A percentile compares a stretch with the other conserved stretches of the same genome.
These are phyloP conservation scores for Chrysotoxum bicinctum DNA, from an alignment of 2,888 invertebrate genomes.

Conservation along the genomic window DNA sequence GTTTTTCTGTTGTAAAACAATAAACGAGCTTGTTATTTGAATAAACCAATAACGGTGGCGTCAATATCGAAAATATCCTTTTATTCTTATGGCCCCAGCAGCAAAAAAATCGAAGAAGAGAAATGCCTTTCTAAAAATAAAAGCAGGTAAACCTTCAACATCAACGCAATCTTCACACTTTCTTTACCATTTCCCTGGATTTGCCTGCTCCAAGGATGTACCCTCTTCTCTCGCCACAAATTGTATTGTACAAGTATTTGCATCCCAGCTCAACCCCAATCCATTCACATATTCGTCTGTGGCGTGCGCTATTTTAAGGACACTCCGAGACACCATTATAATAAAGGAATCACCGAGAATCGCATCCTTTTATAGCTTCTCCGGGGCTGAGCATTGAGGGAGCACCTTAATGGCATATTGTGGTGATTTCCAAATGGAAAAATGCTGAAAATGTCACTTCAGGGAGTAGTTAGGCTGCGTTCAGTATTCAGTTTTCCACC, in stretches of 20 bases:
- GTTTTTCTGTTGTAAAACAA: conserved; percentile 79
- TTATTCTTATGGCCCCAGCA: conserved; percentile 23
- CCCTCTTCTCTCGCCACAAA: not conserved
- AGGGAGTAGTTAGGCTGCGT: conserved; percentile 79
- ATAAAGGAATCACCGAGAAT: conserved; percentile 72
- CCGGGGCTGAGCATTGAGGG: conserved; percentile 69
- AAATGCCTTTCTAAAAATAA: not conserved
- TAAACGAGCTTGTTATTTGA: conserved; percentile 81
- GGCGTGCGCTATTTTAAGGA: conserved; percentile 38
- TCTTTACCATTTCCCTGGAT: conserved; percentile 27
- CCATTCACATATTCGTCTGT: conserved; percentile 35
- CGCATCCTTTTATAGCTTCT: conserved; percentile 72
- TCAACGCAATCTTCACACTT: conserved; percentile 47
- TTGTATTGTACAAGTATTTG: conserved; percentile 21
- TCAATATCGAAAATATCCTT: conserved; percentile 63
- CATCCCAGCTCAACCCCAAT: conserved; percentile 23
- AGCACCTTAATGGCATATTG: conserved; percentile 81
- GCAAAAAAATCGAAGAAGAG: not conserved
- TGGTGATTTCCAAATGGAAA: conserved; percentile 81
- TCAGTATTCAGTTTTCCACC: conserved; percentile 41
- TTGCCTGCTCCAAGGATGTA: conserved; percentile 17
- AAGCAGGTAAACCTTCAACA: conserved; percentile 47
- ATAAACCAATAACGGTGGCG: conserved; percentile 79
- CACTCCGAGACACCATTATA: conserved; percentile 68
- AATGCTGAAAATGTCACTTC: conserved; percentile 80